Conservation (phyloP, 2,113 vertebrate species). For the Catharus minimus region DNA sequence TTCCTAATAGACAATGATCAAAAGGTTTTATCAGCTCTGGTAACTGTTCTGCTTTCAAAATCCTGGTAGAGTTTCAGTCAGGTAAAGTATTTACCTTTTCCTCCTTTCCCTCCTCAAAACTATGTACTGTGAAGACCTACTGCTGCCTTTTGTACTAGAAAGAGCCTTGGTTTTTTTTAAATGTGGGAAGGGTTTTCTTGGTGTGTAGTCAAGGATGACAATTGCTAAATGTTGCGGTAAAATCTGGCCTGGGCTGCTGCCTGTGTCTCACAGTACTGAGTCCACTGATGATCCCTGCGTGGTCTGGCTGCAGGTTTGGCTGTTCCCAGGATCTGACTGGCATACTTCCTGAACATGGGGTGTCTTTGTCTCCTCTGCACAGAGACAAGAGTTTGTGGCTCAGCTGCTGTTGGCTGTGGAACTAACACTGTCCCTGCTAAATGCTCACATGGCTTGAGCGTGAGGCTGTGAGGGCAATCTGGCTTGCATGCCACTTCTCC, state of each 20-base stretch:
- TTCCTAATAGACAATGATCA: neutral
- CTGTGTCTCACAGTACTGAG: rapidly evolving
- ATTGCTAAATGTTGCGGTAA: neutral
- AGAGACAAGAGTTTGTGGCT: neutral
- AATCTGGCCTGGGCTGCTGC: neutral
- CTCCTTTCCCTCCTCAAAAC: neutral
- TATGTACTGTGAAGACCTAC: neutral
- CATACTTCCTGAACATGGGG: rapidly evolving
- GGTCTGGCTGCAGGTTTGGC: neutral
- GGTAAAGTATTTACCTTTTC: neutral
- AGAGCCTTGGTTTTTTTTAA: neutral
- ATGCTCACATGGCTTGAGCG: neutral
- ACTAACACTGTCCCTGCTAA: neutral
- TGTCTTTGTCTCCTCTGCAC: neutral
- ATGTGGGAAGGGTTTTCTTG: neutral
- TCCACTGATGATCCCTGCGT: neutral
- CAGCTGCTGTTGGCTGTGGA: neutral
- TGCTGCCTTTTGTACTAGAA: neutral
- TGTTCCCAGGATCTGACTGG: neutral
- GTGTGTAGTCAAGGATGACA: neutral
- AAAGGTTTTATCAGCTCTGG: neutral
- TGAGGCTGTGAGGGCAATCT: neutral
- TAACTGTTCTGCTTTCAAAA: neutral
- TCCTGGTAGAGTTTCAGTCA: neutral
- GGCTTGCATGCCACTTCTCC: neutral